These are phyloP conservation scores for Magallana nippona DNA, from an alignment of 2,888 invertebrate genomes.

Conservation along the genomic window DNA sequence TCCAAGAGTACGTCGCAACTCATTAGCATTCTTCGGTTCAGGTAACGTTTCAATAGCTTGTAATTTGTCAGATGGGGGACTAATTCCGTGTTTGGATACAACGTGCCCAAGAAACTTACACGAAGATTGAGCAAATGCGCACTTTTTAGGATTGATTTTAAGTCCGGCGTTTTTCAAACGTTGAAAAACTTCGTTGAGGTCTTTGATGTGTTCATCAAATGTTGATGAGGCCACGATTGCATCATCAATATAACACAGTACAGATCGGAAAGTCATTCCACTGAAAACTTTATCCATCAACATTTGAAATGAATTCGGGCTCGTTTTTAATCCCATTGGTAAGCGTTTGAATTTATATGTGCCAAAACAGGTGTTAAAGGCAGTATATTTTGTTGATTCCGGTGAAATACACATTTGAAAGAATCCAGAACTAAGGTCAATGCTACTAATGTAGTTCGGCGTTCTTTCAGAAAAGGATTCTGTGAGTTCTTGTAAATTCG, in stretches of 20 bases:
- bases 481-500: slow-evolving; percentile 45
- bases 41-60: slow-evolving; percentile 33
- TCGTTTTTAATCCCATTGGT: slow-evolving; percentile 52
- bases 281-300: slow-evolving; percentile 54
- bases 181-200: slow-evolving; percentile 25
- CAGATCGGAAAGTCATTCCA: slow-evolving; percentile 50
- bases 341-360: slow-evolving; percentile 53
- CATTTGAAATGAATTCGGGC: slow-evolving; percentile 55
- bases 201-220: slow-evolving; percentile 41
- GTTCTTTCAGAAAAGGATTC: slow-evolving; percentile 54
- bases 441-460: slow-evolving; percentile 52
- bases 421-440: slow-evolving; percentile 56
- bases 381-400: slow-evolving; percentile 48
- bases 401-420: slow-evolving; percentile 46
- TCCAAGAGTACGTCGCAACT: slow-evolving; percentile 52
- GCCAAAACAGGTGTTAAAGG: slow-evolving; percentile 54
- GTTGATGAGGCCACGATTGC: slow-evolving; percentile 43
- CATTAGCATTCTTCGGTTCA: slow-evolving; percentile 48
- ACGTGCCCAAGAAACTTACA: slow-evolving; percentile 43
- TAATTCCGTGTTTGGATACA: slow-evolving; percentile 45
- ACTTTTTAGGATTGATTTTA: slow-evolving; percentile 44
- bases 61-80: slow-evolving; percentile 39
- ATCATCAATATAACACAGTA: slow-evolving; percentile 56
- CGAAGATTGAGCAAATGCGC: slow-evolving; percentile 42
- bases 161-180: slow-evolving; percentile 43